A percentile compares a stretch with the other conserved stretches of the same genome.
Conservation (phyloP, 2,797 vertebrate genomes). For the Poecilia velifera region DNA sequence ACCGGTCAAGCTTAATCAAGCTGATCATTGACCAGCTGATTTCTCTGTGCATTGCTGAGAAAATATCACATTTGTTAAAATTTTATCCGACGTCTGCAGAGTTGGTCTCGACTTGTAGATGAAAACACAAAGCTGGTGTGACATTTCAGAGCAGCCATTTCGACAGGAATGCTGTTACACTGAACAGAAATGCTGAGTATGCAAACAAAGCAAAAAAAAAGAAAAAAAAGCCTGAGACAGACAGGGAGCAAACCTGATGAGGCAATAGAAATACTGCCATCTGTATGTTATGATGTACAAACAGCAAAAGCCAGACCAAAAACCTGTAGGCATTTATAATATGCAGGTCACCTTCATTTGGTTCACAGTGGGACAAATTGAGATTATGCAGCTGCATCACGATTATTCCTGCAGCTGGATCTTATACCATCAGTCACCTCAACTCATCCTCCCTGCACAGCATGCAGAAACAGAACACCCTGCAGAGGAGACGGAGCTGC, state of each 20-base stretch:
- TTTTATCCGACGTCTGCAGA: constrained; percentile 11
- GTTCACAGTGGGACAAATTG: constrained; percentile 59
- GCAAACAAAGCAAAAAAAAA: constrained; percentile 13
- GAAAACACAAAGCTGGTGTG: constrained; percentile 37
- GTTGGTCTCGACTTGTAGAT: constrained; percentile 29
- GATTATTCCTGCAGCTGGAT: constrained; percentile 58
- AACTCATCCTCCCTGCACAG: constrained; percentile 39
- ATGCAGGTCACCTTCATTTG: constrained; percentile 79
- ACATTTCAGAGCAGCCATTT: constrained; percentile 58
- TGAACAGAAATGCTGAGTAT: constrained; percentile 41
- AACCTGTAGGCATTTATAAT: constrained; percentile 33
- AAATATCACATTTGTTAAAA: constrained; percentile 15
- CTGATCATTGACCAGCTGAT: background rate
- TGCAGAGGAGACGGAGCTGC: constrained; percentile 25
- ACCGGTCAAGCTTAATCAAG: background rate
- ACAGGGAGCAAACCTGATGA: constrained; percentile 14
- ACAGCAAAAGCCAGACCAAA: constrained; percentile 18
- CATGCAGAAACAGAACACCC: constrained; percentile 36
- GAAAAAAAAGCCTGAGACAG: constrained; percentile 19
- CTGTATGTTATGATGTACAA: constrained; percentile 24
- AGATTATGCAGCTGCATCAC: constrained; percentile 53
- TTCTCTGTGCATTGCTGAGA: background rate
- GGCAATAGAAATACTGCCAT: constrained; percentile 14
- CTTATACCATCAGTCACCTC: constrained; percentile 51
- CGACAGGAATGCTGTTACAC: constrained; percentile 43